A percentile compares a stretch with the other conserved stretches of the same genome.
phyloP scores from a whole-genome alignment of 2,113 vertebrate species.

The Myotis yumanensis region DNA sequence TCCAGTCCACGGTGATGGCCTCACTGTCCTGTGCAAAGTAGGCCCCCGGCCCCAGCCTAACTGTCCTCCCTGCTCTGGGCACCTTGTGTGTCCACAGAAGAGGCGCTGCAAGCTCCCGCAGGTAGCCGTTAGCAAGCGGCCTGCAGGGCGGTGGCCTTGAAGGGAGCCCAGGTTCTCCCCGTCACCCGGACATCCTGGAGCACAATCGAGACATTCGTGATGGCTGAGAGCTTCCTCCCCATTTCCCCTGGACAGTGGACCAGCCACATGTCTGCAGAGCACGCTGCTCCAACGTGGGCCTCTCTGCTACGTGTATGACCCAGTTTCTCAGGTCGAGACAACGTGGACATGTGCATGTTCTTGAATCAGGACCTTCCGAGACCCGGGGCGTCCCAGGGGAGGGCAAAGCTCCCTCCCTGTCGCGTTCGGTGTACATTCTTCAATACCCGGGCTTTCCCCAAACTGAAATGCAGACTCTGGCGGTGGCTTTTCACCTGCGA shows the following conservation, averaged over 20 bases:
- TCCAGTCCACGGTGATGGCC: background rate
- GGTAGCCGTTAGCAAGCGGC: background rate
- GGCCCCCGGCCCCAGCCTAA: background rate
- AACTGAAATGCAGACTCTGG: background rate
- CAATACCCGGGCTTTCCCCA: background rate
- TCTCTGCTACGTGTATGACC: background rate
- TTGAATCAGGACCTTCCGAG: too few species aligned
- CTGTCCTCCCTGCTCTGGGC: background rate
- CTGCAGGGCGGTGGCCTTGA: accelerated
- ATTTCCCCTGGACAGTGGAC: background rate
- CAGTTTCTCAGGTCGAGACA: background rate
- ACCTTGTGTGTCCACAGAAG: background rate
- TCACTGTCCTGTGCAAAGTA: too few species aligned
- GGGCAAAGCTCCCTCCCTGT: accelerated
- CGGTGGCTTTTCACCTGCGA: background rate
- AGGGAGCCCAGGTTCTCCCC: background rate
- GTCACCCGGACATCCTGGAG: background rate
- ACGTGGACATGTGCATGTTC: background rate
- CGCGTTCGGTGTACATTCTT: accelerated
- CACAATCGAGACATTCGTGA: accelerated
- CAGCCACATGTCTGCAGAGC: accelerated
- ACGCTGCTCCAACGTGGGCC: background rate
- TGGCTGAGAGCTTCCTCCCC: background rate
- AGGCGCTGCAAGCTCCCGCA: accelerated
- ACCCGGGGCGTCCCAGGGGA: background rate